Conservation (phyloP, 1,140 invertebrate genomes). For the Mycetomoellerius zeteki region DNA sequence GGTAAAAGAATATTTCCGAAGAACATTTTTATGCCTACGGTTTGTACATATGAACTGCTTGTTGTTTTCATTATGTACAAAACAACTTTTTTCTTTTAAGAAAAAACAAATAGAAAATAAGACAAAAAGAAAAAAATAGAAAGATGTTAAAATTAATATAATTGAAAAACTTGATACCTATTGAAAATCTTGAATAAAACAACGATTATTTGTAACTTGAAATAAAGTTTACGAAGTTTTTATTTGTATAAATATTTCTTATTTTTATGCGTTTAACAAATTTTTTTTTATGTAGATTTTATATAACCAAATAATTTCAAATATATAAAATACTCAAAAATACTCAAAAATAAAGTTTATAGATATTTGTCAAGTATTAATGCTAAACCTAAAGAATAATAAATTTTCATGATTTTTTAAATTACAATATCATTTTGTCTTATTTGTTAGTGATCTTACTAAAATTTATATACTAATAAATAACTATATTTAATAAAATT, state of each 20-base stretch:
- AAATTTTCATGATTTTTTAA: background rate
- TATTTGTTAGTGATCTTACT: background rate
- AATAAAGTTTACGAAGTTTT: background rate
- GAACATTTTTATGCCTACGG: background rate
- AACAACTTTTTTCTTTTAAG: too few species aligned
- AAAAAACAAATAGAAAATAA: too few species aligned
- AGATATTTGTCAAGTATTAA: background rate
- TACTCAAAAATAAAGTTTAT: constrained; percentile 1
- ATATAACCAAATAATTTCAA: background rate
- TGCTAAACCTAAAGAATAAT: background rate
- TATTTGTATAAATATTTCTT: background rate
- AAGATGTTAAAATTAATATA: background rate
- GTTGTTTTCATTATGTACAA: background rate
- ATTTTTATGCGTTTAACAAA: background rate
- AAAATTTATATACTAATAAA: background rate
- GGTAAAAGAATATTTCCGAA: background rate
- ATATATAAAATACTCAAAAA: background rate
- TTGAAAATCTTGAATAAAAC: background rate
- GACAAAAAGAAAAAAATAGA: background rate
- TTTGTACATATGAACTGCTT: background rate
- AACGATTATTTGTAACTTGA: background rate
- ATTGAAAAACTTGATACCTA: background rate
- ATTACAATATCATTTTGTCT: background rate
- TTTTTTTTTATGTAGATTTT: background rate
- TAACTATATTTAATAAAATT: too few species aligned